A percentile compares a stretch with the other conserved stretches of the same genome.
These are phyloP conservation scores for Tenthredo scrophulariae DNA, from an alignment of 2,888 invertebrate species.

Conservation along the genomic window DNA sequence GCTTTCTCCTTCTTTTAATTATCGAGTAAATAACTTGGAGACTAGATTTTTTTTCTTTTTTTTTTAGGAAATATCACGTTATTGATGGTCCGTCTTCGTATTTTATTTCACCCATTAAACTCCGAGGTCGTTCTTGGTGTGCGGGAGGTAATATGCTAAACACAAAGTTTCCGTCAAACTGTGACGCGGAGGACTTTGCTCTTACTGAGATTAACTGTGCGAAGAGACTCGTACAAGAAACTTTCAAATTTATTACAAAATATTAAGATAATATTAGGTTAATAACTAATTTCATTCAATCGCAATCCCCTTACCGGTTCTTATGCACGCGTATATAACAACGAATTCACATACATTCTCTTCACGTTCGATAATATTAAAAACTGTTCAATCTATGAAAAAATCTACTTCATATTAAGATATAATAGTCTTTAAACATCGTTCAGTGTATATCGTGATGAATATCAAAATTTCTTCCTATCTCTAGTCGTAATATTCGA, in stretches of 20 bases:
- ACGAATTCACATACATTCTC: background rate
- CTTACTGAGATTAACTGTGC: slow-evolving; percentile 61
- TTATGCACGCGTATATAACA: background rate
- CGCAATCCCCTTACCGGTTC: background rate
- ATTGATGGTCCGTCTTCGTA: background rate
- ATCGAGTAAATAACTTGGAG: background rate
- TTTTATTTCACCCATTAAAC: slow-evolving; percentile 37
- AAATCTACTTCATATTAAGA: background rate
- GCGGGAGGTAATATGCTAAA: slow-evolving; percentile 60
- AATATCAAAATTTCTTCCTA: background rate
- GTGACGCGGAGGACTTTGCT: slow-evolving; percentile 60
- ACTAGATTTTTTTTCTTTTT: background rate
- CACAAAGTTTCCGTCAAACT: slow-evolving; percentile 61
- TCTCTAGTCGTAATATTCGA: background rate
- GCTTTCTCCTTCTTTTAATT: background rate
- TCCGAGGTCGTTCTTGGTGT: background rate
- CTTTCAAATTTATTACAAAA: slow-evolving; percentile 68
- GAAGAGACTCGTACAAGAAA: slow-evolving; percentile 55
- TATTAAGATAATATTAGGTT: slow-evolving; percentile 60
- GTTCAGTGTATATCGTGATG: background rate
- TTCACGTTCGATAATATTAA: background rate
- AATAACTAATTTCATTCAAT: slow-evolving; percentile 1
- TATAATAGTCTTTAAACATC: background rate
- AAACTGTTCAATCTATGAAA: background rate
- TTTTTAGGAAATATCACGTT: background rate